Evolutionary conservation across 2,888 invertebrate species (phyloP).

Genomic region (Flexamia atlantica): DNA sequence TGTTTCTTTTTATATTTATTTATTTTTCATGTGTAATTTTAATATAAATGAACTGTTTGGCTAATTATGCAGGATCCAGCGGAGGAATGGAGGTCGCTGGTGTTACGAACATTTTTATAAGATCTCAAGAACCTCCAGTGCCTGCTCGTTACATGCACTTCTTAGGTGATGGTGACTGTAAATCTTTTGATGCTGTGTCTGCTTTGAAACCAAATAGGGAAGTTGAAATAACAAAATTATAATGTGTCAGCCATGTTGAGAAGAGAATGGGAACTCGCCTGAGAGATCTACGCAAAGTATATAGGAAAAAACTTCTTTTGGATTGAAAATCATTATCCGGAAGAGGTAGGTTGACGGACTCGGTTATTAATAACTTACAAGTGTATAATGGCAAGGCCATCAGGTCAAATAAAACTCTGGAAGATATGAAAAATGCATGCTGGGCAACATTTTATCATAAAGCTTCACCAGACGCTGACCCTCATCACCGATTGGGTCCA

Average conservation of each 20-base stretch:
- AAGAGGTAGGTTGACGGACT: slow-evolving; percentile 38
- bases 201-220: slow-evolving; percentile 22
- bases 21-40: too few relatives aligned
- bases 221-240: slow-evolving; percentile 7
- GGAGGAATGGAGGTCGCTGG: slow-evolving; percentile 34
- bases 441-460: slow-evolving; percentile 49
- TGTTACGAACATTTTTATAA: slow-evolving; percentile 7
- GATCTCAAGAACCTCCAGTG: slow-evolving; percentile 41
- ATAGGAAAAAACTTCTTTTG: slow-evolving; percentile 20
- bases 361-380: slow-evolving; percentile 3
- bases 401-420: slow-evolving; percentile 40
- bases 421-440: slow-evolving; percentile 43
- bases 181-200: slow-evolving; percentile 31
- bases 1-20: too few relatives aligned
- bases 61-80: neutral
- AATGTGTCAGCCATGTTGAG: slow-evolving; percentile 46
- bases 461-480: slow-evolving; percentile 39
- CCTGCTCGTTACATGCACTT: slow-evolving; percentile 37
- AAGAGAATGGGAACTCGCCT: slow-evolving; percentile 41
- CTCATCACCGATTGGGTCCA: slow-evolving; percentile 4
- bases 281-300: slow-evolving; percentile 33
- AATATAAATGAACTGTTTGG: too few relatives aligned
- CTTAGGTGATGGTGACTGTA: slow-evolving; percentile 38
- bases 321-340: slow-evolving; percentile 21
- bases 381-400: slow-evolving; percentile 42